phyloP scores from a whole-genome alignment of 2,888 invertebrate species.

The Eupelmus urozonus region DNA sequence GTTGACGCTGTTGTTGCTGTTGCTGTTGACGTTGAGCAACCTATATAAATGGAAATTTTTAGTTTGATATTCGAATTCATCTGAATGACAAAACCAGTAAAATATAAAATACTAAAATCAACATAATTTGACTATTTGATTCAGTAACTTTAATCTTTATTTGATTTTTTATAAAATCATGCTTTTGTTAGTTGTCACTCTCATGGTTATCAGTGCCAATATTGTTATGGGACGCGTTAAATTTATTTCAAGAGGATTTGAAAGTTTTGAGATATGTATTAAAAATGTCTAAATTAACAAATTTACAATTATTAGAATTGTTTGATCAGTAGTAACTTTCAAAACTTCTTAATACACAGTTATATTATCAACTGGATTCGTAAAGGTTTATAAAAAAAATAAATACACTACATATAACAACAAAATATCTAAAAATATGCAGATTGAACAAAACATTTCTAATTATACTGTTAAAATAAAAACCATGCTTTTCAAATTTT shows the following conservation, averaged over 20 bases:
- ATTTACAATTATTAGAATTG: neutral
- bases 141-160: conserved; percentile 5
- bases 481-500: conserved; percentile 39
- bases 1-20: conserved; percentile 80
- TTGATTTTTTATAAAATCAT: conserved; percentile 37
- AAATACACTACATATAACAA: too few relatives aligned
- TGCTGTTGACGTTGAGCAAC: conserved; percentile 85
- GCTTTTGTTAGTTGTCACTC: conserved; percentile 53
- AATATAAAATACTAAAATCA: neutral
- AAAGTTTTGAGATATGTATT: conserved; percentile 6
- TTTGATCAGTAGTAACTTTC: conserved; percentile 2
- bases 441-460: conserved; percentile 12
- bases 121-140: neutral
- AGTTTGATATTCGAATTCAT: neutral
- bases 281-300: neutral
- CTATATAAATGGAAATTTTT: conserved; percentile 71
- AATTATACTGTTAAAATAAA: neutral
- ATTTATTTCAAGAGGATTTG: conserved; percentile 15
- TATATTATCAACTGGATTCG: neutral
- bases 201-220: conserved; percentile 57
- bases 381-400: conserved; percentile 1
- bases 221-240: conserved; percentile 31
- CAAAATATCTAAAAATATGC: too few relatives aligned
- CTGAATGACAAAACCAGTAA: too few relatives aligned
- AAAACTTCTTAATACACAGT: conserved; percentile 9